Conservation (phyloP, 2,888 invertebrate genomes). For the Meteorus cinctellus region DNA sequence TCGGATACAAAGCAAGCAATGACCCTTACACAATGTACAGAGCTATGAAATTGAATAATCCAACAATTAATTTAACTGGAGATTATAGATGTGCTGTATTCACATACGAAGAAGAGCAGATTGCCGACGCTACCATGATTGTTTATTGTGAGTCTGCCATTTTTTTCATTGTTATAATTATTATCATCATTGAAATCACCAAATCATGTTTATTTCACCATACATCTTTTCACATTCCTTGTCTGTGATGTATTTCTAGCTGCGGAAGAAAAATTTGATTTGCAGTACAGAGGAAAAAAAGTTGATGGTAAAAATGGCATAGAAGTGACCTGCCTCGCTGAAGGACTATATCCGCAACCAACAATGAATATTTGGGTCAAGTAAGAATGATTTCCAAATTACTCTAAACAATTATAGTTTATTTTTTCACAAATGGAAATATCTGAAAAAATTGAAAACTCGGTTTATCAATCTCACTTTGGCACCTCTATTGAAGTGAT, state of each 20-base stretch:
- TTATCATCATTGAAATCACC: neutral
- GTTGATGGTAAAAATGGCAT: conserved; percentile 63
- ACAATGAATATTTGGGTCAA: conserved; percentile 67
- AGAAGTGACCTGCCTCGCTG: conserved; percentile 66
- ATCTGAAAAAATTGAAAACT: neutral
- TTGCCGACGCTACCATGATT: conserved; percentile 74
- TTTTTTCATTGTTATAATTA: conserved; percentile 1
- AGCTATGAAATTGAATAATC: conserved; percentile 76
- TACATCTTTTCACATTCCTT: neutral
- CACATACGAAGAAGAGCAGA: conserved; percentile 73
- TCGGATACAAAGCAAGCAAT: conserved; percentile 70
- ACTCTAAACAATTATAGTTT: neutral
- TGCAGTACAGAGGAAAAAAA: conserved; percentile 59
- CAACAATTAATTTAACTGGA: conserved; percentile 75
- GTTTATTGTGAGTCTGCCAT: conserved; percentile 75
- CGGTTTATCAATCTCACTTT: neutral
- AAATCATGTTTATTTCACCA: neutral
- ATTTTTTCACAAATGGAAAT: neutral
- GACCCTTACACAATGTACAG: conserved; percentile 73
- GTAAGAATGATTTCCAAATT: conserved; percentile 58
- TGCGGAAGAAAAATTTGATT: conserved; percentile 67
- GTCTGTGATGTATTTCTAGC: conserved; percentile 59
- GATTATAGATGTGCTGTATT: conserved; percentile 77
- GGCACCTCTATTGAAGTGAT: conserved; percentile 56
- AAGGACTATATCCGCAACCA: conserved; percentile 68